phyloP scores from a whole-genome alignment of 2,888 invertebrate species.

The Eulithis prunata region DNA sequence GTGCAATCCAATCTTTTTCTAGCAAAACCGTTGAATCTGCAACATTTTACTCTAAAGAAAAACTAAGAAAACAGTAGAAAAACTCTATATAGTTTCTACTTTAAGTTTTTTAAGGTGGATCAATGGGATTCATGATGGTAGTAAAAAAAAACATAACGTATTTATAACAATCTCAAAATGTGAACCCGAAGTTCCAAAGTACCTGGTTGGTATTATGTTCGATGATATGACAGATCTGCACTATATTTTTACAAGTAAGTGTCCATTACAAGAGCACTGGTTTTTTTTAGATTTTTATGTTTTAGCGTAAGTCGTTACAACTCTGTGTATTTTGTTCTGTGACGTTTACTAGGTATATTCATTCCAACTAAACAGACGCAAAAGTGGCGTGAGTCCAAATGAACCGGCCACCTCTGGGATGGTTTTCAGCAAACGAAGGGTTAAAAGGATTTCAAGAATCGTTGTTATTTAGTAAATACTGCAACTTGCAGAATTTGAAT shows the following conservation, averaged over 20 bases:
- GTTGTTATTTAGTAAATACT: conserved; percentile 4
- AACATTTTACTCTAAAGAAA: conserved; percentile 39
- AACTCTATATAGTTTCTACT: background rate
- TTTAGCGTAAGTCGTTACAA: background rate
- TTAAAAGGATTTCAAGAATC: conserved; percentile 12
- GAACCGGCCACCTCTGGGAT: conserved; percentile 13
- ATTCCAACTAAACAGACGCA: conserved; percentile 55
- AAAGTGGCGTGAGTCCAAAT: conserved; percentile 40
- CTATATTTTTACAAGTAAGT: no score
- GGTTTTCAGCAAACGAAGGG: conserved; percentile 24
- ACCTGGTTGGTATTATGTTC: no score
- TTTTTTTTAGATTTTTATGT: background rate
- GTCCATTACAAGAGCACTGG: no score
- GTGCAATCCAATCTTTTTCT: conserved; percentile 58
- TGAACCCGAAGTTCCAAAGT: no score
- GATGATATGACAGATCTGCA: no score
- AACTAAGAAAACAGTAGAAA: background rate
- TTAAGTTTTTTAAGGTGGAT: no score
- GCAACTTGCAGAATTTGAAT: background rate
- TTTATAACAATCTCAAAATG: no score
- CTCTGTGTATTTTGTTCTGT: conserved; percentile 4
- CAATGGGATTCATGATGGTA: no score
- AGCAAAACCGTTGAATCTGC: conserved; percentile 57
- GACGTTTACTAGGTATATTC: conserved; percentile 47
- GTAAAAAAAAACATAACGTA: no score